Percentiles rank a stretch among this genome's conserved stretches.
Conservation (phyloP, 92 coral and sea anemone species). For the Desmophyllum pertusum region DNA sequence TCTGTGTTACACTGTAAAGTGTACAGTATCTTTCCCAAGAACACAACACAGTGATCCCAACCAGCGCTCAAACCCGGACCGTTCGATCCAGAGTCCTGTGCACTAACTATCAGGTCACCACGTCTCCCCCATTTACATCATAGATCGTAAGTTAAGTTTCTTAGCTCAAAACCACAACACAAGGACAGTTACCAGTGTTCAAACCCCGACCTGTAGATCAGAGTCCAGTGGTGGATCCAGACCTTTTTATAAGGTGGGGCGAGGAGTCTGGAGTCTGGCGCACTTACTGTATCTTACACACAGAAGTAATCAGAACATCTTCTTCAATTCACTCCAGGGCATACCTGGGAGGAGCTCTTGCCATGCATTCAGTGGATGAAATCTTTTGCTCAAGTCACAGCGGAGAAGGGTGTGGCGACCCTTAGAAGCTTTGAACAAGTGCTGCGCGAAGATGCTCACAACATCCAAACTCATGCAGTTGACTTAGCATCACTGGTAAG, state of each 20-base stretch:
- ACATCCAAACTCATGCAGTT: constrained; percentile 86
- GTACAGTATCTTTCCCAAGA: too few relatives aligned
- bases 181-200: background rate
- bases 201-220: background rate
- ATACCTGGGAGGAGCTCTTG: constrained; percentile 83
- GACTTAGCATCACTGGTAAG: constrained; percentile 77
- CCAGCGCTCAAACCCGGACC: too few relatives aligned
- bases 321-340: constrained; percentile 45
- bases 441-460: constrained; percentile 85
- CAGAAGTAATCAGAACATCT: background rate
- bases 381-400: constrained; percentile 76
- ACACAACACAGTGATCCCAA: too few relatives aligned
- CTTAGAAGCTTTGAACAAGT: constrained; percentile 85
- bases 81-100: too few relatives aligned
- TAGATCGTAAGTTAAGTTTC: too few relatives aligned
- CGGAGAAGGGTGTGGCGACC: constrained; percentile 69
- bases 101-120: too few relatives aligned
- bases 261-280: too few relatives aligned
- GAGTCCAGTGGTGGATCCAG: too few relatives aligned
- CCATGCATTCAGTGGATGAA: constrained; percentile 99
- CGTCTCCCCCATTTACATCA: too few relatives aligned
- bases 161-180: too few relatives aligned
- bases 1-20: too few relatives aligned
- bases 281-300: background rate
- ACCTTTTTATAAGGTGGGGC: too few relatives aligned